A percentile compares a stretch with the other conserved stretches of the same genome.
Conservation (phyloP, 2,797 vertebrate species). For the Macrochelys suwanniensis region DNA sequence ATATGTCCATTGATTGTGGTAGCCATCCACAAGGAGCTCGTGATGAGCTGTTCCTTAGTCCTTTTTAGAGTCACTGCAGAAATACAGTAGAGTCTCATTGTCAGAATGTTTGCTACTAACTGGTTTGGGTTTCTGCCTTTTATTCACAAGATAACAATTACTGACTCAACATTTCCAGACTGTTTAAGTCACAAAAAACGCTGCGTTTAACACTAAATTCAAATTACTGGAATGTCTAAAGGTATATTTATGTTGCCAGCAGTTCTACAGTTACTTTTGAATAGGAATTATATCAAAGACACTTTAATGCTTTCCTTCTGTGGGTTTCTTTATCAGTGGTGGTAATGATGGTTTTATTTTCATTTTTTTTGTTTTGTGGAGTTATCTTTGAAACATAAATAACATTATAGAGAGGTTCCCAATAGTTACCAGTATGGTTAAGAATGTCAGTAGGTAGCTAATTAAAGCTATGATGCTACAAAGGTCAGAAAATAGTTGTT, state of each 20-base stretch:
- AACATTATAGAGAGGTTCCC: not conserved
- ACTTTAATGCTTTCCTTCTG: not conserved
- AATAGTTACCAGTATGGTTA: not conserved
- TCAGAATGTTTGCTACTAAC: not conserved
- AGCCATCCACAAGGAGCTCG: not conserved
- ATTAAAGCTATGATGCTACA: not conserved
- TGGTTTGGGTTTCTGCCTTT: not conserved
- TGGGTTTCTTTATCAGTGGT: not conserved
- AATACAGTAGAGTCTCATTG: not conserved
- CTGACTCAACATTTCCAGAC: not conserved
- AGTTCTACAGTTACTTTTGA: not conserved
- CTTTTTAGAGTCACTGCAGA: not conserved
- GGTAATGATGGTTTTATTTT: too few relatives aligned
- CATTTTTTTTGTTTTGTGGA: not conserved
- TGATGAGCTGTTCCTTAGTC: not conserved
- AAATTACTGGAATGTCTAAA: not conserved
- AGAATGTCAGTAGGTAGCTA: not conserved
- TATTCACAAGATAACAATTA: not conserved
- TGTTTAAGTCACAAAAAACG: not conserved
- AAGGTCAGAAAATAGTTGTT: not conserved
- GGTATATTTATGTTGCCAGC: not conserved
- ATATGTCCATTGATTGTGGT: not conserved
- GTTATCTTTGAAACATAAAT: not conserved
- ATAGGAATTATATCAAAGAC: not conserved
- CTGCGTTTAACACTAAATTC: not conserved